These are phyloP conservation scores for Pogonocherus hispidulus DNA, from an alignment of 2,888 invertebrate species.

Conservation along the genomic window DNA sequence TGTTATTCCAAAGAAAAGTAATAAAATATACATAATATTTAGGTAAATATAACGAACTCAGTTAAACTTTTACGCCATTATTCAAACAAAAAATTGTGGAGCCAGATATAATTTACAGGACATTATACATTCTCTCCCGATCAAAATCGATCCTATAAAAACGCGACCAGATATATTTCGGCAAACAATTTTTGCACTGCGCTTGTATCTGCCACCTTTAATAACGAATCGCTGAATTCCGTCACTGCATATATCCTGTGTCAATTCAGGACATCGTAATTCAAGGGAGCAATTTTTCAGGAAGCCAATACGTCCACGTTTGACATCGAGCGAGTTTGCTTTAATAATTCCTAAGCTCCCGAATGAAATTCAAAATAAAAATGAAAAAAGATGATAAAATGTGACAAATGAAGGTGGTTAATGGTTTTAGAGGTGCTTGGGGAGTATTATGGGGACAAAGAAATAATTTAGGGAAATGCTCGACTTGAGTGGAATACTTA, in stretches of 20 bases:
- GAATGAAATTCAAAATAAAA: slow-evolving; percentile 3
- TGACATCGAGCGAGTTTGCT: background rate
- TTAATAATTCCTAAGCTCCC: background rate
- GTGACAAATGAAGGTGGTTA: slow-evolving; percentile 1
- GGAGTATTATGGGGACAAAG: background rate
- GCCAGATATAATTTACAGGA: background rate
- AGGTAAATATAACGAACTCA: too few relatives aligned
- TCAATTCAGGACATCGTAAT: slow-evolving; percentile 2
- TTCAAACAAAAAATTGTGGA: too few relatives aligned
- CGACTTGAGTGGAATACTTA: background rate
- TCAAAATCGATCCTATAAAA: background rate
- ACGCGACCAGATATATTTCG: background rate
- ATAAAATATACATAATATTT: too few relatives aligned
- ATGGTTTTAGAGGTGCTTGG: background rate
- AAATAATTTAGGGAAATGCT: background rate
- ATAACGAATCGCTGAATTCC: background rate
- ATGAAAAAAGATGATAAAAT: background rate
- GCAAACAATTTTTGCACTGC: background rate
- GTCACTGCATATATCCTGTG: slow-evolving; percentile 4
- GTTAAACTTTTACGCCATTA: too few relatives aligned
- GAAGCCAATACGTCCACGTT: background rate
- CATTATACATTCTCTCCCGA: background rate
- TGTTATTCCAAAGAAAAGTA: too few relatives aligned
- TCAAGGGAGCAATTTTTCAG: background rate
- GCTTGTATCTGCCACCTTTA: background rate